phyloP scores from a whole-genome alignment of 2,797 vertebrate genomes.

The Heliangelus exortis region DNA sequence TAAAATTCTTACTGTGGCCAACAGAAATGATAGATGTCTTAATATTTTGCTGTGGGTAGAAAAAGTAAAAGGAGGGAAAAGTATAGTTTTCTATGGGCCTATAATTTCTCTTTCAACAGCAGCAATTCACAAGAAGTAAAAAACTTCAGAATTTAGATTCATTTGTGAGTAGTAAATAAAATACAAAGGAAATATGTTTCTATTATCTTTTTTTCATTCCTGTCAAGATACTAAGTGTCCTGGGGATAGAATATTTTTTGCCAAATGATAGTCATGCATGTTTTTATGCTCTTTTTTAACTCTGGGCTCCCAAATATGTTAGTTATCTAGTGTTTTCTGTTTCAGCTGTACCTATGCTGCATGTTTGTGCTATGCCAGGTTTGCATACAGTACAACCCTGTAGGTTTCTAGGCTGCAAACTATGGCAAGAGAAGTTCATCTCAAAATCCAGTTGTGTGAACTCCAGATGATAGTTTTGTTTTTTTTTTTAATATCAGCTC shows the following conservation, averaged over 20 bases:
- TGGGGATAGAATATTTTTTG: background rate
- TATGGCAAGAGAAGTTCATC: background rate
- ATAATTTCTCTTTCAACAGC: background rate
- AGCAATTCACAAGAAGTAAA: background rate
- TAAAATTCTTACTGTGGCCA: background rate
- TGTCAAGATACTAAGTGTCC: background rate
- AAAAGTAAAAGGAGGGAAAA: background rate
- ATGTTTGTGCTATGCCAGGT: fast-evolving
- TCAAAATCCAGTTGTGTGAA: background rate
- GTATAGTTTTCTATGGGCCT: background rate
- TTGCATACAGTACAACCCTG: background rate
- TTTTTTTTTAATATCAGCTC: background rate
- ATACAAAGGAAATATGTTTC: background rate
- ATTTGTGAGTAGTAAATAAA: background rate
- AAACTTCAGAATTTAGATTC: background rate
- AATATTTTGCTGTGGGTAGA: background rate
- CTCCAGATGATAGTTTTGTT: background rate
- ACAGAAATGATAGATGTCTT: background rate
- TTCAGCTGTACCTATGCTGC: background rate
- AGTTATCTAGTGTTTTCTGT: background rate
- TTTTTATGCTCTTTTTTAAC: background rate
- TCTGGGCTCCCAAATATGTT: background rate
- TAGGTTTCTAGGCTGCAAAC: background rate
- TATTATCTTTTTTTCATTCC: background rate
- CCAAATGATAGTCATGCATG: background rate